Evolutionary conservation across 2,797 vertebrate species (phyloP), one percentile per base, ranked within the genome.

Genomic region (Phalanger gymnotis): DNA sequence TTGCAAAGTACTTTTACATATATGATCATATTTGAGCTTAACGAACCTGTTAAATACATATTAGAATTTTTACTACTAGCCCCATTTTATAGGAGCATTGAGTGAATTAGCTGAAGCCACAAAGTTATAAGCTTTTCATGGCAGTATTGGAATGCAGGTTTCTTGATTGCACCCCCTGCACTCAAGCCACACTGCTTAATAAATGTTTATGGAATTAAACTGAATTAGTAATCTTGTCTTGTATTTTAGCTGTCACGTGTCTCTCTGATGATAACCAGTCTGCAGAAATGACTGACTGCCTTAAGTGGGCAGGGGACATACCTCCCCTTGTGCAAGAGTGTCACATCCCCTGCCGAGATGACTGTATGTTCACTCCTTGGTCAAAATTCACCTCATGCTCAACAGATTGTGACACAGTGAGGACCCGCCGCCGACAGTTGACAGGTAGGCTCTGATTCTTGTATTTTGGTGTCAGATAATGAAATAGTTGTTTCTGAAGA

Each of bases 341-440:
- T 96, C 96, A 96, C 0, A 22, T 99, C 58, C 98, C 99, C 25
- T 99, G 99, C 98, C 99, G 98, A 96, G 99, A 99, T 1, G 99
- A 99, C 98, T 99, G 99, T 98, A 98, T 98, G 0, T 99, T 99
- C 4, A 99, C 99, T 13, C 90, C 99, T 40, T 99, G 99, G 99
- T 99, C 99, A 96, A 99, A 98, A 97, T 99, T 99, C 96, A 99
- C 99, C 0, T 98, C 99, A 0, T 99, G 99, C 95, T 97, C 98
- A 0, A 89, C 96, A 1, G 99, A 98, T 95, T 99, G 99, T 96
- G 99, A 98, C 97, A 98, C 98, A 95, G 98, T 96, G 11, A 98
- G 97, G 51, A 99, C 96, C 14, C 99, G 99, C 91, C 98, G 98
- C 54, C 98, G 99, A 30, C 99, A 99, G 0, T 99, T 99, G 92